These are phyloP conservation scores for Tiliqua scincoides DNA, from an alignment of 2,113 vertebrate species.

Conservation along the genomic window DNA sequence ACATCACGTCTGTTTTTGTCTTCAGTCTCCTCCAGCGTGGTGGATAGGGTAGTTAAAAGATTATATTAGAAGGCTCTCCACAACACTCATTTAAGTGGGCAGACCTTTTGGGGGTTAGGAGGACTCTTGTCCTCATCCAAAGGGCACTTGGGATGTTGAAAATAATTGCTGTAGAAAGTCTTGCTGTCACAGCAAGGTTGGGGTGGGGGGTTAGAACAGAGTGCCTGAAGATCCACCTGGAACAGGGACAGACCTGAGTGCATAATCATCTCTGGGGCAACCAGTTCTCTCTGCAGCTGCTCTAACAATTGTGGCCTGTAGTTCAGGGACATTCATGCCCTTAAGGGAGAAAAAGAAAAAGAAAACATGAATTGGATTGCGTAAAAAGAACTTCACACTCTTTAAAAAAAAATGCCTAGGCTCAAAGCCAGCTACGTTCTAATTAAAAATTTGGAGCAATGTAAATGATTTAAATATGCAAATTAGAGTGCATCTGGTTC, in stretches of 20 bases:
- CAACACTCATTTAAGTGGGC: too few species aligned
- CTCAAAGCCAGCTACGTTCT: background rate
- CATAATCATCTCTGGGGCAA: background rate
- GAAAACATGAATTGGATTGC: background rate
- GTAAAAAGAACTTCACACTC: background rate
- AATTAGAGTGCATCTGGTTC: background rate
- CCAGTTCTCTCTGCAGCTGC: background rate
- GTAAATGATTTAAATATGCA: constrained; percentile 22
- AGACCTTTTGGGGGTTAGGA: too few species aligned
- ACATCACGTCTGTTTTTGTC: too few species aligned
- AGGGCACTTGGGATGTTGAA: background rate
- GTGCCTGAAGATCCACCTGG: background rate
- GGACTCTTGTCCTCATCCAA: background rate
- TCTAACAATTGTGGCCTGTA: background rate
- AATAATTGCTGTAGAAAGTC: background rate
- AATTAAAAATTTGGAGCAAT: constrained; percentile 16
- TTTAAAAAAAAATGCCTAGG: background rate
- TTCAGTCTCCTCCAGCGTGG: too few species aligned
- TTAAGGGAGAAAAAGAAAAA: too few species aligned
- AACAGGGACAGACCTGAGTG: background rate
- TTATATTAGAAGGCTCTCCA: too few species aligned
- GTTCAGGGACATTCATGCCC: background rate
- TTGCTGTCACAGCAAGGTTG: background rate
- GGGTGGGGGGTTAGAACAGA: background rate
- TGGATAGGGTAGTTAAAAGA: too few species aligned